Evolutionary conservation across 1,140 invertebrate species (phyloP), one percentile per base, ranked within the genome.

Genomic region (Eueides isabella): DNA sequence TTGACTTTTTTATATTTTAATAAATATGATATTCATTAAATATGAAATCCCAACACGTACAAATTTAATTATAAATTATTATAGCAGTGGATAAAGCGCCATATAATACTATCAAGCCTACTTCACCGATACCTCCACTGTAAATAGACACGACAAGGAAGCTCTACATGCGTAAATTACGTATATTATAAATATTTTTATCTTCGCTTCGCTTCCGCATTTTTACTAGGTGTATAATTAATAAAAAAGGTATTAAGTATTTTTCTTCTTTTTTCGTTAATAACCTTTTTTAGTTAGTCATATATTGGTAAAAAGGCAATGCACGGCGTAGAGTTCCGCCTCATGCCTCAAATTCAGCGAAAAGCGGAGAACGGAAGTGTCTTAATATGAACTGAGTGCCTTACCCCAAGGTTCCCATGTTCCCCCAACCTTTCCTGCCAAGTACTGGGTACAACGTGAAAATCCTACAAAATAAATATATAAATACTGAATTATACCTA

Each of bases 101-200:
- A 23, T 26, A 55, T 55, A 23, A 55, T 12, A 44, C 19, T 44
- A 55, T 55, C 19, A 55, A 55, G 23, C 23, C 23, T 55, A 55
- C 48, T 26, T 55, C n/a, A 55, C 7, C 48, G 23, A 55, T 11
- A 55, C 19, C 48, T 23, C 48, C 48, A 9, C 19, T 55, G 11
- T 55, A 55, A 26, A 55, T 12, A 55, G 9, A 26, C 41, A 44
- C 14, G 16, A 19, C 48, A 55, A 55, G 48, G 23, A 55, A 55
- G 48, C 48, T 55, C 48, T 55, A 55, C 23, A 55, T 55, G 35
- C 35, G 14, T 38, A 38, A 38, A 38, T 55, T 55, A 55, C 48
- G 48, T 55, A 2, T 55, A 3, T 23, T 55, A 38, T 55, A 55
- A 4, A 3, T 55, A 26, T 26, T 55, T 55, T 55, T 55, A 55